Evolutionary conservation across 1,140 invertebrate genomes (phyloP).

Genomic region (Bombus cullumanus): DNA sequence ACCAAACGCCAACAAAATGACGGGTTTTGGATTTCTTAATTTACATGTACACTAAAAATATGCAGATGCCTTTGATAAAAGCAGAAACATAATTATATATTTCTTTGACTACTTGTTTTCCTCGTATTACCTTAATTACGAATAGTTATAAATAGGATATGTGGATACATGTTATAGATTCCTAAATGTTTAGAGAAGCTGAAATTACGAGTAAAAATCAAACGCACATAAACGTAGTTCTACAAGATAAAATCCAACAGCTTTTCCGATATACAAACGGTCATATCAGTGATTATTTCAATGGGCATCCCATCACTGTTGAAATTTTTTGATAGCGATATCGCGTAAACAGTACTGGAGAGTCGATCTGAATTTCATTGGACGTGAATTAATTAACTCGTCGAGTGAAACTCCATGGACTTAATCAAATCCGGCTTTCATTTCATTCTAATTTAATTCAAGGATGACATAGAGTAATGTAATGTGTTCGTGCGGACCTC

Average conservation of each 20-base stretch:
- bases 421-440: slow-evolving; percentile 17
- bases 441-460: slow-evolving; percentile 28
- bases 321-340: neutral
- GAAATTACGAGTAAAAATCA: neutral
- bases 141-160: neutral
- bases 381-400: slow-evolving; percentile 35
- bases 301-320: neutral
- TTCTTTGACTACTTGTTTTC: neutral
- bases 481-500: neutral
- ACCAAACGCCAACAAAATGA: neutral
- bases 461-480: slow-evolving; percentile 2
- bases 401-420: neutral
- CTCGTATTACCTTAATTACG: neutral
- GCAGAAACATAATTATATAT: no score
- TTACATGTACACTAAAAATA: neutral
- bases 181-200: neutral
- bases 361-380: neutral
- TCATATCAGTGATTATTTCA: neutral
- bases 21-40: neutral
- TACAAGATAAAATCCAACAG: neutral
- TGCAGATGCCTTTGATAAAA: no score
- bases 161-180: neutral
- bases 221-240: neutral
- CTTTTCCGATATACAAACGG: no score
- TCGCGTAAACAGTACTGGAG: neutral